Base-by-base conservation (phyloP, 2,113 vertebrate genomes). In the Zeus faber region DNA sequence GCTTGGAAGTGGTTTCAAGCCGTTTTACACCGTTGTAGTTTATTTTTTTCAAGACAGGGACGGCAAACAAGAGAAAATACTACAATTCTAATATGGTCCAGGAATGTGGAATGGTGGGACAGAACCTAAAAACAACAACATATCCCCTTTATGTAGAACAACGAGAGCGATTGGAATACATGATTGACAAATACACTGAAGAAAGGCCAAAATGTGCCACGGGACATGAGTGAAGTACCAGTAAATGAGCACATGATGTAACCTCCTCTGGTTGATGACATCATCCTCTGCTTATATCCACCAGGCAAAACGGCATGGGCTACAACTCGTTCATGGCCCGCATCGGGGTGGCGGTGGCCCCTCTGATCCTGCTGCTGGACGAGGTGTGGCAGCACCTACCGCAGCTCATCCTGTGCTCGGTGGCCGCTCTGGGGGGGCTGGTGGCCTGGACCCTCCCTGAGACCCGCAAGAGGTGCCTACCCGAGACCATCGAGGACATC, bases 401-500 rank as follows among this genome's bases (percentile, higher is more conserved):
- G 2, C 85, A 87, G 55, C 35, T 90, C 8, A 41, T 82, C 18
- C 86, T 91, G 48, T 89, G 76, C 67, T 81, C 31, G 4, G 1
- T 57, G 0, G 82, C 90, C 6, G 6, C 89, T 7, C 46, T 89
- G 3, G 85, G 85, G 21, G 83, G 37, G 14, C 23, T 81, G 1
- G 70, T 77, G 7, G 79, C 86, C 3, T 73, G 86, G 43, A 80
- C 77, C 6, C 80, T 95, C 18, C 59, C 90, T 5, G 93, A 94
- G 80, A 93, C 92, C 0, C 71, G 68, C 33, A 59, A 74, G 40
- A 60, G 54, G 4, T 85, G 76, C 37, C 76, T 95, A 20, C 91
- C 90, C 17, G 91, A 95, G 69, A 93, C 91, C 22, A 91, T 94
- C 21, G 87, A 92, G 41, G 91, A 93, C 1, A 69, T 93, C 9